Evolutionary conservation across 2,888 invertebrate genomes (phyloP).

Genomic region (Thysanoteuthis rhombus): DNA sequence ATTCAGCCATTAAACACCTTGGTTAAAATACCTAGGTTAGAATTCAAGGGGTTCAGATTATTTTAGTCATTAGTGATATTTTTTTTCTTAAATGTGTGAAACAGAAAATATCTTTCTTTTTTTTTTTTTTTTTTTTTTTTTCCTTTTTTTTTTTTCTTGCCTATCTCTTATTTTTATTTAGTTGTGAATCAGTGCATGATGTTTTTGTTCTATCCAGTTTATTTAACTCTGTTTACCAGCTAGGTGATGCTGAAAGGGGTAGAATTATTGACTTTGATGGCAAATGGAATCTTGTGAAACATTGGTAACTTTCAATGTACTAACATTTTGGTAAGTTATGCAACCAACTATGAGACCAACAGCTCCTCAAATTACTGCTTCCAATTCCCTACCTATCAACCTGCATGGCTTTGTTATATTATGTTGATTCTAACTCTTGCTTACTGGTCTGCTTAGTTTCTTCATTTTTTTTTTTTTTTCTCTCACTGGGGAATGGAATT

Average conservation of each 20-base stretch:
- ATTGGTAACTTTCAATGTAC: background rate
- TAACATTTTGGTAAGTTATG: background rate
- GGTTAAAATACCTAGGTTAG: too few species aligned
- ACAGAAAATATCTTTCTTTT: too few species aligned
- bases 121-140: too few species aligned
- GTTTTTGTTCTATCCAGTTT: background rate
- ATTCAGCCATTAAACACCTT: too few species aligned
- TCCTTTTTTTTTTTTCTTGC: background rate
- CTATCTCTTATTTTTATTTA: background rate
- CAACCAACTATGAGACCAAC: background rate
- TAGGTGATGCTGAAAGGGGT: background rate
- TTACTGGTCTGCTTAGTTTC: background rate
- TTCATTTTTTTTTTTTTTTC: background rate
- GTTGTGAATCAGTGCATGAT: background rate
- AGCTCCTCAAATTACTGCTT: too few species aligned
- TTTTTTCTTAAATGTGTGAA: too few species aligned
- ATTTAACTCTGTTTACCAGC: slow-evolving; percentile 12
- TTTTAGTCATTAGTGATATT: too few species aligned
- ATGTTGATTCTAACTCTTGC: background rate
- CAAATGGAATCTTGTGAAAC: background rate
- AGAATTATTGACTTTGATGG: slow-evolving; percentile 12
- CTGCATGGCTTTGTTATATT: background rate
- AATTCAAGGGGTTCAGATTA: too few species aligned
- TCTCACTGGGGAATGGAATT: background rate
- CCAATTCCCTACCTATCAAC: background rate